Base-by-base conservation (phyloP, 1,140 invertebrate species). In the Calycopis cecrops region DNA sequence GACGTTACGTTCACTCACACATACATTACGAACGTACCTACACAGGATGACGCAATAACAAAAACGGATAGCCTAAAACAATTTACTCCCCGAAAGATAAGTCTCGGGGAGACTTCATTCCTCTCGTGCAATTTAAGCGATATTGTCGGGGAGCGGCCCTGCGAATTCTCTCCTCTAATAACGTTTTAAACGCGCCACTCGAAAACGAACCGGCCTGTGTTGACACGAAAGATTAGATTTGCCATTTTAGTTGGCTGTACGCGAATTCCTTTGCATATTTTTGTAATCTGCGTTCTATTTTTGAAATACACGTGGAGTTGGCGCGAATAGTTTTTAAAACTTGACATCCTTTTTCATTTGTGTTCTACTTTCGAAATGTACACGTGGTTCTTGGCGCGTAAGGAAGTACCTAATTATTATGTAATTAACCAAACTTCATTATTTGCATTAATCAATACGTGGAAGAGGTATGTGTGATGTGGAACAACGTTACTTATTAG, bases 121-220 rank as follows among this genome's bases (percentile, higher is more conserved):
- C 65, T 62, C 52, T 59, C 48, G 61, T 54, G 71, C 69, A 74
- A 79, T 76, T 79, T 66, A 67, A 57, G 55, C 62, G 61, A 63
- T 66, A 67, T 65, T 62, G 62, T 59, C 58, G 42, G 60, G 67
- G 48, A 69, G 68, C 64, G 66, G 61, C 58, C 63, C 52, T 58
- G 63, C 21, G 60, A 63, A 69, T 58, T 63, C 54, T 65, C 51
- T 61, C 38, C 44, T 57, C 63, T 71, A 76, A 77, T 77, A 76
- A 78, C 65, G 76, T 73, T 80, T 74, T 72, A 72, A 74, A 80
- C 73, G 73, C 70, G 69, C 62, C 67, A 62, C 70, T 71, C 62
- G 53, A 65, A 52, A 38, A 47, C 21, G 52, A 28, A 47, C 38
- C 40, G 40, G 49, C 33, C 40, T 9, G 21, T 33, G 38, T 42